Percentiles rank a stretch among this genome's conserved stretches.
phyloP scores from a whole-genome alignment of 2,113 vertebrate genomes.

The Alexandromys fortis region DNA sequence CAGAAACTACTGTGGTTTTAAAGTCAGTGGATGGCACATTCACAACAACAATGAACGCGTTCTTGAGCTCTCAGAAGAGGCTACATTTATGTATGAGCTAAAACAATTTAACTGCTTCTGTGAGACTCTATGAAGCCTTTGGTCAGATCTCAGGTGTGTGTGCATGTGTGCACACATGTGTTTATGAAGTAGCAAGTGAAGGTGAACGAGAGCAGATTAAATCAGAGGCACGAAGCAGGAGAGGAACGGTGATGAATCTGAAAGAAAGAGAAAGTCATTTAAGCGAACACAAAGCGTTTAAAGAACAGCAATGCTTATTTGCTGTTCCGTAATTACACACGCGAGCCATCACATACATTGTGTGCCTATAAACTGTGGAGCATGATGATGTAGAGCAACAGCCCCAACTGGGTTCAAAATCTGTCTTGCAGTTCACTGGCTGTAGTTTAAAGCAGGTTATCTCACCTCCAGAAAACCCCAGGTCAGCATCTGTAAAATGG shows the following conservation, averaged over 20 bases:
- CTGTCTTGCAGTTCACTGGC: neutral
- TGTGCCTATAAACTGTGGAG: neutral
- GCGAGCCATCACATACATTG: neutral
- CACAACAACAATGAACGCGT: neutral
- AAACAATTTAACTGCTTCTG: neutral
- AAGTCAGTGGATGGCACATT: neutral
- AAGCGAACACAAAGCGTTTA: neutral
- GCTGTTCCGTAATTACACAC: neutral
- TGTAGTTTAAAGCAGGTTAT: neutral
- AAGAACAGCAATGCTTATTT: neutral
- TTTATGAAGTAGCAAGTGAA: neutral
- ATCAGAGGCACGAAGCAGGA: neutral
- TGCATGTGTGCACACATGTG: neutral
- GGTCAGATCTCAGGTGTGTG: neutral
- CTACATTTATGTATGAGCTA: neutral
- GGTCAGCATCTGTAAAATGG: slow-evolving; percentile 66
- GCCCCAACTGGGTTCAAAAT: neutral
- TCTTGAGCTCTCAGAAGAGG: neutral
- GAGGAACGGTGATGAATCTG: neutral
- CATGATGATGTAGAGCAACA: neutral
- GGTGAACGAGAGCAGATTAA: neutral
- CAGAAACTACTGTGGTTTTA: neutral
- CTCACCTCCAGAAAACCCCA: slow-evolving; percentile 33
- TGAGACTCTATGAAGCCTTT: neutral
- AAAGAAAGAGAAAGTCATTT: slow-evolving; percentile 9